phyloP scores from a whole-genome alignment of 2,888 invertebrate genomes.

The Auanema freiburgensis region DNA sequence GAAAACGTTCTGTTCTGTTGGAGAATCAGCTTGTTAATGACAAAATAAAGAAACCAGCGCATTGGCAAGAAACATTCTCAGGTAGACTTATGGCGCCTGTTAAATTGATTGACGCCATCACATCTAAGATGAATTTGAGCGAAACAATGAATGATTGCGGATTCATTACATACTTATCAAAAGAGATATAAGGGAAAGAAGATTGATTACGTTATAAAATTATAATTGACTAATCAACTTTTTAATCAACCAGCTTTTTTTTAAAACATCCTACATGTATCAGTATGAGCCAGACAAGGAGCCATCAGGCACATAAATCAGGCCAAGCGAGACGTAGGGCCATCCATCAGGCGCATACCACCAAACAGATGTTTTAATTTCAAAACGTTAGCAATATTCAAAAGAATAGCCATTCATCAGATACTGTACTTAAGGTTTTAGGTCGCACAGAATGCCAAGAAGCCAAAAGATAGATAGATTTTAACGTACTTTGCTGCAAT shows the following conservation, averaged over 20 bases:
- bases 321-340: conserved; percentile 10
- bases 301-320: conserved; percentile 20
- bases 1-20: no score
- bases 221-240: no score
- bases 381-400: conserved; percentile 7
- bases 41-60: no score
- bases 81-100: no score
- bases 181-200: no score
- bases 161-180: no score
- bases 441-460: not conserved
- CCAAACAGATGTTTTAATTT: conserved; percentile 28
- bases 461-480: not conserved
- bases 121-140: no score
- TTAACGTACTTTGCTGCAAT: not conserved
- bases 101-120: no score
- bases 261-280: not conserved
- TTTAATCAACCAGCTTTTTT: not conserved
- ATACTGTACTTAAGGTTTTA: conserved; percentile 1
- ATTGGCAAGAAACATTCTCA: no score
- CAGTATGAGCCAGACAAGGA: not conserved
- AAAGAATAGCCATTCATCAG: not conserved
- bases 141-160: no score
- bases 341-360: conserved; percentile 21
- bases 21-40: no score
- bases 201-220: no score